Percentiles rank a stretch among this genome's conserved stretches.
Evolutionary conservation across 1,140 invertebrate species (phyloP).

Genomic region (Drosophila bocqueti): DNA sequence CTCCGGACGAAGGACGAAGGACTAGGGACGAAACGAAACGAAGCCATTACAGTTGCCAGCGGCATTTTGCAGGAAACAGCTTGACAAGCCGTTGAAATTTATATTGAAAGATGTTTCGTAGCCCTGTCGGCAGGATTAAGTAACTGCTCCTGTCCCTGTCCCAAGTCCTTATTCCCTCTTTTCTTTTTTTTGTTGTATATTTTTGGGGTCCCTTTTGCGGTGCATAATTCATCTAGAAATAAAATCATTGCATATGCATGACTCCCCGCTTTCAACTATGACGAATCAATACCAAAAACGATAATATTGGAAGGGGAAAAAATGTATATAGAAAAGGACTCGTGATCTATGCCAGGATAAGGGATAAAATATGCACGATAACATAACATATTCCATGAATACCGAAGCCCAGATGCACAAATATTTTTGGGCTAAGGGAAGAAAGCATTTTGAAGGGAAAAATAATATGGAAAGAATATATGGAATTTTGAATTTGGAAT

Average conservation of each 20-base stretch:
- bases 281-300: slow-evolving; percentile 10
- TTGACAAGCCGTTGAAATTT: slow-evolving; percentile 83
- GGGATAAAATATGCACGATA: slow-evolving; percentile 15
- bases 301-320: neutral
- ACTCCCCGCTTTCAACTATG: neutral
- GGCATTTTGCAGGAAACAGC: slow-evolving; percentile 68
- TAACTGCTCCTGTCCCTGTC: slow-evolving; percentile 33
- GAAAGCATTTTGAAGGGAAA: too few relatives aligned
- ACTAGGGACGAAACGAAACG: slow-evolving; percentile 11
- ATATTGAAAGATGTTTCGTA: slow-evolving; percentile 80
- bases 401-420: slow-evolving; percentile 7
- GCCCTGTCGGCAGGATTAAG: slow-evolving; percentile 58
- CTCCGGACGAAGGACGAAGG: neutral
- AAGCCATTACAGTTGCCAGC: slow-evolving; percentile 60
- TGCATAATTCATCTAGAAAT: slow-evolving; percentile 48
- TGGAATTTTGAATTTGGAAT: too few relatives aligned
- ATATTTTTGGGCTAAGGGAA: neutral
- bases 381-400: slow-evolving; percentile 18
- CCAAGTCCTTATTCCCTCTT: neutral
- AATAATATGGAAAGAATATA: neutral
- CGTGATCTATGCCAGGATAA: slow-evolving; percentile 1
- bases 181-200: neutral
- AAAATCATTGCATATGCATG: slow-evolving; percentile 29
- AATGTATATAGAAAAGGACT: neutral
- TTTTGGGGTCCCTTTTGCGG: slow-evolving; percentile 18